These are phyloP conservation scores for Osmerus mordax DNA, from an alignment of 2,113 vertebrate genomes.

Conservation along the genomic window DNA sequence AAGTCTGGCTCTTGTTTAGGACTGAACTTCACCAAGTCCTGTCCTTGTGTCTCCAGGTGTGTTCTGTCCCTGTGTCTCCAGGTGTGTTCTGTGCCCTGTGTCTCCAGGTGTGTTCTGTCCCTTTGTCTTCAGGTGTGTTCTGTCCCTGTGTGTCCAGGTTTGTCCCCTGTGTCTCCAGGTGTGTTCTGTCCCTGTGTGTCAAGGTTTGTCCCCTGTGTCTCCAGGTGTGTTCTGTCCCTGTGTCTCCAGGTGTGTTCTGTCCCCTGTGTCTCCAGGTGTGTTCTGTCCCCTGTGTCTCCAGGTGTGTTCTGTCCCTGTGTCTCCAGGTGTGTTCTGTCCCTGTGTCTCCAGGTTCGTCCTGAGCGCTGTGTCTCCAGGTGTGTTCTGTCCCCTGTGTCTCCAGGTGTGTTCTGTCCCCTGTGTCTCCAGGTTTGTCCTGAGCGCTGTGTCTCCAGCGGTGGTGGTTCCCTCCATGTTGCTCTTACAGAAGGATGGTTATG, in stretches of 20 bases:
- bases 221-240: background rate
- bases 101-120: constrained; percentile 79
- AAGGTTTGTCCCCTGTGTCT: background rate
- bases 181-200: background rate
- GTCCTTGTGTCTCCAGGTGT: rapidly evolving
- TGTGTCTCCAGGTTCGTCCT: background rate
- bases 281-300: too few relatives aligned
- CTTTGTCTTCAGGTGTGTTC: constrained; percentile 80
- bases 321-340: background rate
- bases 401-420: background rate
- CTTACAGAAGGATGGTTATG: constrained; percentile 83
- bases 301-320: background rate
- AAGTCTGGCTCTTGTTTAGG: background rate
- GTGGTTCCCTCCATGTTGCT: constrained; percentile 92
- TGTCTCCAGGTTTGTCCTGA: constrained; percentile 77
- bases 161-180: background rate
- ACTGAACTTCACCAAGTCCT: background rate
- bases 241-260: background rate
- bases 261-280: background rate
- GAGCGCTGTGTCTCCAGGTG: background rate
- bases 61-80: too few relatives aligned
- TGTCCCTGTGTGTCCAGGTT: background rate
- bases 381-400: background rate
- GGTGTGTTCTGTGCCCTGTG: background rate
- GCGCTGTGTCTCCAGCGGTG: constrained; percentile 91